Evolutionary conservation across 2,797 vertebrate species (phyloP), one percentile per base, ranked within the genome.

Genomic region (Clarias laeviceps): DNA sequence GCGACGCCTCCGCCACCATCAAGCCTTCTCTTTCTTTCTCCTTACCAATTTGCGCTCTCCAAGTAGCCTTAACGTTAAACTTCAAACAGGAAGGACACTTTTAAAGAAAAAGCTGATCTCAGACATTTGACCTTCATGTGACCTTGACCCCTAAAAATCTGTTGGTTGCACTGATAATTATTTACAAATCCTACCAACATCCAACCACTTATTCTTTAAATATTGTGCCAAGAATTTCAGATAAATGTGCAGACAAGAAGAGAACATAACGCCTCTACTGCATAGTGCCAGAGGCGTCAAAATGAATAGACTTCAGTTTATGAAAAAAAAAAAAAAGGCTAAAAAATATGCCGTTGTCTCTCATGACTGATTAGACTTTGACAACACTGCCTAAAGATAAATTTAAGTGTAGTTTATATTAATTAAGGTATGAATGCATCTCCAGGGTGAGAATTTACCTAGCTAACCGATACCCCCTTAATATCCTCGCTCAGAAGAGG

Each of bases 391-490:
- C 54, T 57, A 20, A 18, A 56, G 72, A 76, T 20, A 17, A 56
- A 76, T 76, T 57, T 57, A 56, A 76, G 17, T 76, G n/a, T 57
- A 57, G 73, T 56, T 76, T 57, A 57, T 56, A 77, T 12, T 37
- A 59, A 32, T 14, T 59, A 20, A 59, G 54, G 20, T 24, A 34
- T 76, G 18, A 32, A 57, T 20, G 73, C 15, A 29, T 27, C 73
- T 77, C 3, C 73, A 32, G 73, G 54, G 54, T 11, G 22, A 32
- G 0, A 59, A 61, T 4, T 29, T 20, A 32, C 72, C 0, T 7
- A 54, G 45, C n/a, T 29, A 72, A 56, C 45, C 2, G 50, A 20
- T 20, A 0, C 15, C 0, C n/a, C 27, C 14, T 27, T 54, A 73
- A 73, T 15, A 29, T 17, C 45, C 24, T 72, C 5, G 2, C 4